Percentiles rank a stretch among this genome's conserved stretches.
These are phyloP conservation scores for Diabrotica balteata DNA, from an alignment of 2,888 invertebrate species.

Conservation along the genomic window DNA sequence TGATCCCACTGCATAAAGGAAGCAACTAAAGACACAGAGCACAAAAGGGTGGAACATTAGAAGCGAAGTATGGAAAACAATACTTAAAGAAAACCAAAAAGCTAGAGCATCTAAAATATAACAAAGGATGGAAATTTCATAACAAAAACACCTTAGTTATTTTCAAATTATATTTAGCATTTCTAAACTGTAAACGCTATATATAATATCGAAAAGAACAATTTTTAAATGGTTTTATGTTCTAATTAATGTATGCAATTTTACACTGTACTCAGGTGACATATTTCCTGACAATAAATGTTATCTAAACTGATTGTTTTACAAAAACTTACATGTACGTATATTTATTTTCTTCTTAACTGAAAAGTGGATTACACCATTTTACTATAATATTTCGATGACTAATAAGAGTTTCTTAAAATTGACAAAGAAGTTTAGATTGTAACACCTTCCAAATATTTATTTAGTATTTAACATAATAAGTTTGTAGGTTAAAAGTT, in stretches of 20 bases:
- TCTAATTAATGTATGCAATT: background rate
- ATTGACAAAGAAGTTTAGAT: constrained; percentile 5
- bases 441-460: constrained; percentile 14
- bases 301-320: background rate
- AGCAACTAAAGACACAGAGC: too few species aligned
- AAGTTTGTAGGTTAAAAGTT: constrained; percentile 1
- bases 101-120: too few species aligned
- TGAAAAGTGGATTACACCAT: constrained; percentile 10
- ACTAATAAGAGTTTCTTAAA: constrained; percentile 2
- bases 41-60: too few species aligned
- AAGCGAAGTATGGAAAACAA: too few species aligned
- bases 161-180: too few species aligned
- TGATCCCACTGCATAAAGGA: too few species aligned
- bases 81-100: too few species aligned
- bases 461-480: constrained; percentile 4
- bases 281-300: constrained; percentile 1
- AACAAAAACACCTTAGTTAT: too few species aligned
- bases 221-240: too few species aligned
- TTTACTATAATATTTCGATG: background rate
- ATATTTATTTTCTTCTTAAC: background rate
- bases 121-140: too few species aligned
- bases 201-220: too few species aligned
- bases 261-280: constrained; percentile 5
- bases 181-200: too few species aligned
- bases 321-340: constrained; percentile 3